Evolutionary conservation across 92 coral and sea anemone species (phyloP), one percentile per base, ranked within the genome.

Genomic region (Epizoanthus scotinus): DNA sequence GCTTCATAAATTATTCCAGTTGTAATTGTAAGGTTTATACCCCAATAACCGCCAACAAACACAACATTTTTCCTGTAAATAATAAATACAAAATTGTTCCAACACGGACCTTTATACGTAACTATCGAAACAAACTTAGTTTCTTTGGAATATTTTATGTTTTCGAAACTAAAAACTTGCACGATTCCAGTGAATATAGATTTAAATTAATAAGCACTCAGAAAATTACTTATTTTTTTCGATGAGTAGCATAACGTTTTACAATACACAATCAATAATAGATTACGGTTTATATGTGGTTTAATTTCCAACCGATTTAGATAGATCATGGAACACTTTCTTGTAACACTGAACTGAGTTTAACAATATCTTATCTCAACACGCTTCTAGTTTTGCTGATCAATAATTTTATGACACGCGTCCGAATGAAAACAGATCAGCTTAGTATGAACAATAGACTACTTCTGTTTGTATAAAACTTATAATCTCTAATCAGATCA

Each of bases 21-120:
- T 22, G 53, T 34, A 73, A 31, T 9, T 18, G 18, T 12, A 34
- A 21, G 22, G 3, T 7, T 0, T 19, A 34, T 15, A 75, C 81
- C 81, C 21, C 81, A 75, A 15, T 22, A 15, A 59, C 38, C 56
- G 19, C 81, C 59, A 58, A 14, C 54, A 54, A 75, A 58, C 3
- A 31, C 64, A 56, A 56, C 7, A 56, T 42, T 8, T 3, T 73
- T 12, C 29, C 49, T 6, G 13, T 27, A 29, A 18, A 73, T 17
- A 54, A 40, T 64, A 64, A 25, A 64, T 64, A 64, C 22, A 27
- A 8, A 4, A 38, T 8, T 73, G 29, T 18, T 20, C n/a, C n/a
- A 69, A 54, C 20, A 28, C 15, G 20, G 20, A 63, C 10, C 22
- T 15, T 71, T 13, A 7, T 25, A 71, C 15, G 10, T 8, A 38